Evolutionary conservation across 23 tunicate genomes (phyloP), one percentile per base, ranked within the genome.

Genomic region (Oikopleura albicans): DNA sequence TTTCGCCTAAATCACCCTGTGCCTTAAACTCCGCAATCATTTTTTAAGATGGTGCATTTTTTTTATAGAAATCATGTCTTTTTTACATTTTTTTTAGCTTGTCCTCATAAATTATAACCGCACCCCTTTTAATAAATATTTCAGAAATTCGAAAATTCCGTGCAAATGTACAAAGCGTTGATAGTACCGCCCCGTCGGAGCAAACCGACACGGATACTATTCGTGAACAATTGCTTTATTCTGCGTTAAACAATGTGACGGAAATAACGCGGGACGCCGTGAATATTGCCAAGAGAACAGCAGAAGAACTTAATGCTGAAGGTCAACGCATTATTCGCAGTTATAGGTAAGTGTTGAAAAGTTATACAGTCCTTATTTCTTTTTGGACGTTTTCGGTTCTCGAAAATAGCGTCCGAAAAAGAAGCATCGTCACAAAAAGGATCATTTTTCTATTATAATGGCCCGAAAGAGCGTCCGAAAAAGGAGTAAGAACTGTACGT

Each of bases 271-370:
- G 31, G 31, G 79, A 71, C 37, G 28, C 79, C 31, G 79, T 71
- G 37, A 71, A 71, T 29, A 37, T 71, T 2, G 31, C 27, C 4
- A 4, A 16, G 79, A 71, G 35, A 71, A 71, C 79, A 2, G 79
- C 79, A 16, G 79, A 71, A 71, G 79, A 71, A 71, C 2, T 71
- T 4, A 71, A 71, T 37, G 79, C 79, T 22, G 79, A 71, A 71
- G 79, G 34, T 2, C 79, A 71, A 31, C 28, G 79, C 28, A 71
- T 71, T 37, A 71, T 71, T 16, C 33, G 79, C 2, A 16, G 35
- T 71, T 71, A 71, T 37, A 71, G 79, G 79, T 71, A 31, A 49
- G 22, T 8, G 22, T 49, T 49, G 22, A 49, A n/a, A n/a, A n/a
- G n/a, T n/a, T n/a, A n/a, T n/a, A n/a, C n/a, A n/a, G n/a, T n/a